phyloP scores from a whole-genome alignment of 2,888 invertebrate species.

The Brenthis daphne region DNA sequence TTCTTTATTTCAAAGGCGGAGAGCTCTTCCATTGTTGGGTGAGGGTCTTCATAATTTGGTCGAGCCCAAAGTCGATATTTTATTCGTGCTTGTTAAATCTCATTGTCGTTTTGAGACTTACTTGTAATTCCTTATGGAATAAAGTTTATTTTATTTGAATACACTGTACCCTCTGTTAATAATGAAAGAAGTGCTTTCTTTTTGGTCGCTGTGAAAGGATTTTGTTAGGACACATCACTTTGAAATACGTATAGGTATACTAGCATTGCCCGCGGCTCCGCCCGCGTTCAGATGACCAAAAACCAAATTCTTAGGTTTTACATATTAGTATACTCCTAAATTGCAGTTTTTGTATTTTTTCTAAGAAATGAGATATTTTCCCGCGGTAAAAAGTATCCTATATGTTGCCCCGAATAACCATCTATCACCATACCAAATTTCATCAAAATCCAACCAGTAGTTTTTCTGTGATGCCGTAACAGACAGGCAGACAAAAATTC shows the following conservation, averaged over 20 bases:
- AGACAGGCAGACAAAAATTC: no score
- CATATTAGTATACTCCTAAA: no score
- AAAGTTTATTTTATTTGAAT: conserved; percentile 47
- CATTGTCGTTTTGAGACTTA: conserved; percentile 64
- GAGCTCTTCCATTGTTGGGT: conserved; percentile 34
- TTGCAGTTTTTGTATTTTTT: no score
- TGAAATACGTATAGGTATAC: conserved; percentile 7
- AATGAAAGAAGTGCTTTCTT: conserved; percentile 29
- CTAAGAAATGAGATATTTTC: no score
- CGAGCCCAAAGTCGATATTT: conserved; percentile 67
- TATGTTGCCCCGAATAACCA: no score
- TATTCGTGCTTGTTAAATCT: conserved; percentile 74
- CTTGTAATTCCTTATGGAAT: conserved; percentile 51
- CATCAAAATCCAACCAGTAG: no score
- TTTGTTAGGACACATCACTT: conserved; percentile 25
- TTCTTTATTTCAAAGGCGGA: conserved; percentile 27
- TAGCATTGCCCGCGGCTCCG: no score
- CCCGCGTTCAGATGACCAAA: no score
- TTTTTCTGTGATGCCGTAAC: no score
- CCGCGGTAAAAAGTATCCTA: no score
- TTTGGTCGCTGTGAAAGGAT: conserved; percentile 17
- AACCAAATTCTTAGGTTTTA: no score
- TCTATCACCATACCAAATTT: no score
- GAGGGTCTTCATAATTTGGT: conserved; percentile 43
- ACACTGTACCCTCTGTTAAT: conserved; percentile 38